These are phyloP conservation scores for Paraescarpia echinospica DNA, from an alignment of 1,140 invertebrate species.

Conservation along the genomic window DNA sequence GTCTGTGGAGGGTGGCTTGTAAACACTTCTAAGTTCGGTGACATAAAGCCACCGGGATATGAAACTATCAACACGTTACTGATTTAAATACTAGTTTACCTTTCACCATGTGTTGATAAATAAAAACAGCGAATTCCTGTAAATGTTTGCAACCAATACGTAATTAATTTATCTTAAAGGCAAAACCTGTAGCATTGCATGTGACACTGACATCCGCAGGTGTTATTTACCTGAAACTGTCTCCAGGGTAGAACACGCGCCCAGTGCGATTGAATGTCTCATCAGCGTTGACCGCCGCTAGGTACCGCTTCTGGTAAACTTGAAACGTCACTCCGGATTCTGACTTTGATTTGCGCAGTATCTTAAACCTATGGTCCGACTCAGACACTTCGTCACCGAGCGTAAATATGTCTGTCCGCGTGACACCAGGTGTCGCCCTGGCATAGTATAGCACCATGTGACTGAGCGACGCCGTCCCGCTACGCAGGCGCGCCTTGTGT, in stretches of 20 bases:
- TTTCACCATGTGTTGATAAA: not conserved
- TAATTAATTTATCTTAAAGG: not conserved
- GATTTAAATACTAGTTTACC: not conserved
- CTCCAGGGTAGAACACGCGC: not conserved
- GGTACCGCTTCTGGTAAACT: conserved; percentile 7
- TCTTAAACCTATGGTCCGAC: conserved; percentile 15
- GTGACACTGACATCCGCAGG: not conserved
- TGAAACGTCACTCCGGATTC: not conserved
- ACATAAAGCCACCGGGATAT: not conserved
- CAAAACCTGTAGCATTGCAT: not conserved
- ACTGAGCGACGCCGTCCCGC: not conserved
- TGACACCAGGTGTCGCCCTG: not conserved
- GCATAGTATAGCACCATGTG: conserved; percentile 25
- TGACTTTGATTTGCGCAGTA: not conserved
- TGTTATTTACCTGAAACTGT: not conserved
- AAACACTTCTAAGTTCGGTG: too few relatives aligned
- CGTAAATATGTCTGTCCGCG: not conserved
- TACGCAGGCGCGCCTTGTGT: conserved; percentile 1
- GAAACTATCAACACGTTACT: not conserved
- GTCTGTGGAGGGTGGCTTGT: too few relatives aligned
- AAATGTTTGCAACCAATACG: too few relatives aligned
- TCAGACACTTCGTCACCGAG: conserved; percentile 17
- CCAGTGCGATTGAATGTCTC: conserved; percentile 7
- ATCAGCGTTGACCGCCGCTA: conserved; percentile 8
- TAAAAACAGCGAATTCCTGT: not conserved